Conservation (phyloP, 2,888 invertebrate species). For the Rhaphigaster nebulosa region DNA sequence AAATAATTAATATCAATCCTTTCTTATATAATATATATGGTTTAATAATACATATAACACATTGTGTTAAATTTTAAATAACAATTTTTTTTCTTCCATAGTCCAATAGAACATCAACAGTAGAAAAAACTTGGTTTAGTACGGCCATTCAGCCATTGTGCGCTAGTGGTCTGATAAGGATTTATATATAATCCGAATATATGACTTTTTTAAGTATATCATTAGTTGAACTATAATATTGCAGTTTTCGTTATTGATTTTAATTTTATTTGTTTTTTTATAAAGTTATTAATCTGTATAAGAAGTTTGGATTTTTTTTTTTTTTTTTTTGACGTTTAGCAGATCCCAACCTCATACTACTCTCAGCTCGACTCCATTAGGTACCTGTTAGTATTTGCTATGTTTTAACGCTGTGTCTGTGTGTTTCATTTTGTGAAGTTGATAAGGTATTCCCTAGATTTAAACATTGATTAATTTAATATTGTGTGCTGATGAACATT, state of each 20-base stretch:
- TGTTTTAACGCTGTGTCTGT: not conserved
- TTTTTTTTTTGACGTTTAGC: not conserved
- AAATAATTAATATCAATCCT: not conserved
- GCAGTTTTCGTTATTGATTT: not conserved
- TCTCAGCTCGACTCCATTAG: conserved; percentile 1
- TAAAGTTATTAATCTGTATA: not conserved
- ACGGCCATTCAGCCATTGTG: not conserved
- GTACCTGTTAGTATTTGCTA: conserved; percentile 3
- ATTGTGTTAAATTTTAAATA: not conserved
- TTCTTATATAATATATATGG: not conserved
- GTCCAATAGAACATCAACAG: no score
- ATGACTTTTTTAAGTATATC: not conserved
- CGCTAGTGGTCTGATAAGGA: conserved; percentile 3
- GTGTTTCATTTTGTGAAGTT: not conserved
- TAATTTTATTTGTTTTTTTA: not conserved
- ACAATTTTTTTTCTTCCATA: not conserved
- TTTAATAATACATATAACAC: no score
- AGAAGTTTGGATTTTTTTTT: not conserved
- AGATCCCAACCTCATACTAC: not conserved
- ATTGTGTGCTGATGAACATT: not conserved
- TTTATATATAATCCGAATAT: not conserved
- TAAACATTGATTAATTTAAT: not conserved
- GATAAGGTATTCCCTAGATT: not conserved
- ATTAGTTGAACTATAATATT: not conserved
- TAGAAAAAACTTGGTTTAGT: not conserved